Conservation (phyloP, 1,140 invertebrate genomes). For the Sitodiplosis mosellana region DNA sequence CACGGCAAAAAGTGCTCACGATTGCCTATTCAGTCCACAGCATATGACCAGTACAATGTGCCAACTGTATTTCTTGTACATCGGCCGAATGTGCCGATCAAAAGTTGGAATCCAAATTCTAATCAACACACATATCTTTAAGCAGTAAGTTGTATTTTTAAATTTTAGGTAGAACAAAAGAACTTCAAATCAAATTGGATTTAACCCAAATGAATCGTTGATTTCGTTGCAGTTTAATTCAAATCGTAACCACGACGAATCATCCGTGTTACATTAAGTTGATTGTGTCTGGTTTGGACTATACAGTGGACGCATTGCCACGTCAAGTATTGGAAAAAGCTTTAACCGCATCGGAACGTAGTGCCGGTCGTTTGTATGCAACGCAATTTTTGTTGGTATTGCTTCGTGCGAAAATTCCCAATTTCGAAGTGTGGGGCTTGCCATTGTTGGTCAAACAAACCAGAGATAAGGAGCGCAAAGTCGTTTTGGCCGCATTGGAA, state of each 20-base stretch:
- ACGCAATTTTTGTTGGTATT: slow-evolving; percentile 78
- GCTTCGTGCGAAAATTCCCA: slow-evolving; percentile 46
- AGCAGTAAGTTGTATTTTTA: slow-evolving; percentile 33
- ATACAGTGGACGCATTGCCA: slow-evolving; percentile 47
- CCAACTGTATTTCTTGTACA: slow-evolving; percentile 85
- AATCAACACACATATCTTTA: slow-evolving; percentile 57
- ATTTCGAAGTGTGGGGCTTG: slow-evolving; percentile 64
- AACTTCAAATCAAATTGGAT: slow-evolving; percentile 5
- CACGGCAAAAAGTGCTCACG: slow-evolving; percentile 54
- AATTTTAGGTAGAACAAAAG: too few species aligned
- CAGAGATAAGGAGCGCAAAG: slow-evolving; percentile 53
- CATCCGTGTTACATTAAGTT: slow-evolving; percentile 87
- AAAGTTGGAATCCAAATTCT: slow-evolving; percentile 51
- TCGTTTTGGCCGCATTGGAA: slow-evolving; percentile 58
- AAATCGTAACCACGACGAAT: slow-evolving; percentile 60
- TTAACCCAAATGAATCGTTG: not conserved
- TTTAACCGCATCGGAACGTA: slow-evolving; percentile 28
- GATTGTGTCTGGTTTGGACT: slow-evolving; percentile 77
- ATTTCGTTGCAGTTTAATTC: slow-evolving; percentile 54
- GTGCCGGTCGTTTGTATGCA: slow-evolving; percentile 69
- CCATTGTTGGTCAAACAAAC: slow-evolving; percentile 63
- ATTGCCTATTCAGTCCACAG: slow-evolving; percentile 74
- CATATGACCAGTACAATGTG: slow-evolving; percentile 74
- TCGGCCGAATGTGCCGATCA: slow-evolving; percentile 69
- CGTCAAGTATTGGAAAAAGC: slow-evolving; percentile 56